Base-by-base conservation (phyloP, 2,113 vertebrate genomes). In the Scomber japonicus region DNA sequence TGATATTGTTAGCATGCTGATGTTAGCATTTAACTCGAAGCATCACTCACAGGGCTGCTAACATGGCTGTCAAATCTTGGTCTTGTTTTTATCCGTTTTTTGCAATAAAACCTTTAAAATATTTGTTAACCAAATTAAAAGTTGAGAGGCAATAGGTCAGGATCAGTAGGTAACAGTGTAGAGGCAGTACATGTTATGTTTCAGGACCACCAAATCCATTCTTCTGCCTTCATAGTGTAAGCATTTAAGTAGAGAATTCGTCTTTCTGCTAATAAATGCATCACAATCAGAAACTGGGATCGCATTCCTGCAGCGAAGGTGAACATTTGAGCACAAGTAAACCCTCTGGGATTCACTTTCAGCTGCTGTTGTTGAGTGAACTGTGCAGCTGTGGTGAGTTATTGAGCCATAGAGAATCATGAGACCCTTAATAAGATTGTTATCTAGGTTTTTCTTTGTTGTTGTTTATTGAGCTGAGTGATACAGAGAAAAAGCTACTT, bases 391-490 rank as follows among this genome's bases (percentile, higher is more conserved):
- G 55, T 44, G n/a, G 17, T 17, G 11, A 50, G 62, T 49, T 59
- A 16, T 49, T 4, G 24, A 61, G 21, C 59, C 19, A 1, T 9
- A 49, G 49, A 49, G 44, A 66, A 71, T 75, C 56, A 59, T 63
- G 49, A 76, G 62, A 72, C 61, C 17, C 17, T 44, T 55, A 30
- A 14, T 3, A 4, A 44, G 44, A 68, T 74, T 51, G 62, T 54
- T 71, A 54, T 49, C 62, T 57, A 19, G 31, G 35, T 10, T 40
- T 40, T 40, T 40, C 8, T 35, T 40, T 40, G 35, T 40, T 40
- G 35, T 68, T 60, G 17, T 88, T 68, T 69, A 56, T 40, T 61
- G 44, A 51, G 27, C 24, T 12, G 17, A 57, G 17, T 49, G 45
- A 46, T 44, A 40, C 19, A 15, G n/a, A 64, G 46, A 61, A 0